Conservation (phyloP, 2,888 invertebrate genomes). For the Eucera pruinosa region DNA sequence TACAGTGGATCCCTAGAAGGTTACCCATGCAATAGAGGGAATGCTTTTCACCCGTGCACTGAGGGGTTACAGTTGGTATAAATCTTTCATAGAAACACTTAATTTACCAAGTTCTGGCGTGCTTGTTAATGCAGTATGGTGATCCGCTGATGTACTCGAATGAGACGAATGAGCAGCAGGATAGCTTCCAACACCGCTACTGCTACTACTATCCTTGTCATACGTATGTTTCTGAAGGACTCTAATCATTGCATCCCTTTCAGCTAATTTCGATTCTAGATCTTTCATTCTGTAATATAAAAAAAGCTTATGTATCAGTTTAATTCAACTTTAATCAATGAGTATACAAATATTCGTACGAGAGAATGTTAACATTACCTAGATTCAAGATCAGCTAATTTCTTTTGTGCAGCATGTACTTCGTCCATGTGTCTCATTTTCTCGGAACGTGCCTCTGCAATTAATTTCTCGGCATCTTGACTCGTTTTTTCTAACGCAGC, state of each 20-base stretch:
- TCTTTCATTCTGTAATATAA: constrained; percentile 88
- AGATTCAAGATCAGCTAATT: constrained; percentile 93
- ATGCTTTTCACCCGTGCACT: too few species aligned
- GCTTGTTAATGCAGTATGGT: constrained; percentile 79
- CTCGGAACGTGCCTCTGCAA: constrained; percentile 93
- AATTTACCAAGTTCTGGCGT: constrained; percentile 81
- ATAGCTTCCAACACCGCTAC: constrained; percentile 86
- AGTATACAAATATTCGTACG: background rate
- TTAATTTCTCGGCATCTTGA: constrained; percentile 92
- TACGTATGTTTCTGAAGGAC: constrained; percentile 93
- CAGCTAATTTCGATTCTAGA: constrained; percentile 94
- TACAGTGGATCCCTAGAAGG: too few species aligned
- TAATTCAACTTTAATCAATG: background rate
- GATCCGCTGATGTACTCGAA: constrained; percentile 82
- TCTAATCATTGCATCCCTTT: constrained; percentile 95
- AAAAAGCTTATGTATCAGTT: background rate
- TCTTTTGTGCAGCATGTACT: constrained; percentile 93
- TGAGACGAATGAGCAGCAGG: constrained; percentile 84
- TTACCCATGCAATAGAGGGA: too few species aligned
- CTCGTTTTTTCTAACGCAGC: constrained; percentile 93
- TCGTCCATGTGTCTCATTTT: constrained; percentile 96
- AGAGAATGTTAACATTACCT: constrained; percentile 86
- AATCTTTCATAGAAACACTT: background rate
- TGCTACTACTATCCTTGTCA: constrained; percentile 88
- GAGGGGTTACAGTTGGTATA: too few species aligned